Conservation (phyloP, 2,797 vertebrate genomes). For the Caiman crocodilus region DNA sequence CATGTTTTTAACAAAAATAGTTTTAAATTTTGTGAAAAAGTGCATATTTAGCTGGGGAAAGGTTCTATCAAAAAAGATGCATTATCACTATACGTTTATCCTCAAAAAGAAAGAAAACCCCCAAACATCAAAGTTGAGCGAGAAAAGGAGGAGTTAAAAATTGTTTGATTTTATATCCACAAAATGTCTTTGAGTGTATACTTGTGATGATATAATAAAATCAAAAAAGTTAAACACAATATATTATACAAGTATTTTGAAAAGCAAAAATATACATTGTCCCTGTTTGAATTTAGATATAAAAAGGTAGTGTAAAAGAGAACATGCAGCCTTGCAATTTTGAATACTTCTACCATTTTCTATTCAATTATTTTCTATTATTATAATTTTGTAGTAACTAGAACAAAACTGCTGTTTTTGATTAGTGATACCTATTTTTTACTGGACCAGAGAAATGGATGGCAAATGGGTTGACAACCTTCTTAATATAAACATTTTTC, state of each 20-base stretch:
- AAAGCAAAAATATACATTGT: not conserved
- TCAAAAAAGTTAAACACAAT: not conserved
- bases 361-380: not conserved
- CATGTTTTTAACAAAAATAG: too few relatives aligned
- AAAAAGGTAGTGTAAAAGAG: not conserved
- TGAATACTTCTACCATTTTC: not conserved
- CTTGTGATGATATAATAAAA: not conserved
- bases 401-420: not conserved
- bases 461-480: not conserved
- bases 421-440: not conserved
- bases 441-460: not conserved
- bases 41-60: too few relatives aligned
- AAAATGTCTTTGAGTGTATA: not conserved
- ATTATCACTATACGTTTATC: not conserved
- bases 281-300: not conserved
- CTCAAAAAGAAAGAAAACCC: not conserved
- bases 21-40: too few relatives aligned
- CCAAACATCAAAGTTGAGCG: not conserved
- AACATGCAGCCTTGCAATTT: not conserved
- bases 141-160: not conserved
- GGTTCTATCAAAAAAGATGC: too few relatives aligned
- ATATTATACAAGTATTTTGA: not conserved
- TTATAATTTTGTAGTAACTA: not conserved
- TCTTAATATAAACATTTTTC: not conserved
- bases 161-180: not conserved